Evolutionary conservation across 2,888 invertebrate genomes (phyloP).

Genomic region (Drosophila rellima): DNA sequence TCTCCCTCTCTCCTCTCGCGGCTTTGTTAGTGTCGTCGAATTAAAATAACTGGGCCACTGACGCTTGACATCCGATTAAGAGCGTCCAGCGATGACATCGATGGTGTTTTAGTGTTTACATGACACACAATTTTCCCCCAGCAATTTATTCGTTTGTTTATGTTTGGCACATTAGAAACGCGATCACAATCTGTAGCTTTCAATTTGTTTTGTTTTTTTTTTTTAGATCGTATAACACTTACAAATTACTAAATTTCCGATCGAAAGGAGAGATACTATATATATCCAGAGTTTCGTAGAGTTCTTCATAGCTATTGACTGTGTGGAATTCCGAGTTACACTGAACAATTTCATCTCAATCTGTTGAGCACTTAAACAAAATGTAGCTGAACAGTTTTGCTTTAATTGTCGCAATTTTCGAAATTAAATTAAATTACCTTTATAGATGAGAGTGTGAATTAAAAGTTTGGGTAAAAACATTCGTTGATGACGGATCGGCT

Average conservation of each 20-base stretch:
- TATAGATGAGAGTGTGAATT: slow-evolving; percentile 16
- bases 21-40: slow-evolving; percentile 62
- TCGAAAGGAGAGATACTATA: neutral
- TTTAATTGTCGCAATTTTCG: slow-evolving; percentile 55
- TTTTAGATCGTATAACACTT: slow-evolving; percentile 21
- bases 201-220: slow-evolving; percentile 11
- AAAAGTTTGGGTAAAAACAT: slow-evolving; percentile 22
- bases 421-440: slow-evolving; percentile 54
- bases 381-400: slow-evolving; percentile 3
- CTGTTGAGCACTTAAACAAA: slow-evolving; percentile 28
- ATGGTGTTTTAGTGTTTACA: slow-evolving; percentile 49
- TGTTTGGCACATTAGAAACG: slow-evolving; percentile 44
- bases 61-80: slow-evolving; percentile 64
- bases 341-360: slow-evolving; percentile 26
- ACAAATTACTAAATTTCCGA: slow-evolving; percentile 21
- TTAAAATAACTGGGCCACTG: slow-evolving; percentile 81
- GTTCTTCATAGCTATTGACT: slow-evolving; percentile 10
- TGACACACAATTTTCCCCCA: slow-evolving; percentile 34
- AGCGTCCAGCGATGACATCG: slow-evolving; percentile 13
- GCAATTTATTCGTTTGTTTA: slow-evolving; percentile 48
- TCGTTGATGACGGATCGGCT: slow-evolving; percentile 24
- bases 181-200: slow-evolving; percentile 42
- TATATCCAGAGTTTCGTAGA: slow-evolving; percentile 8
- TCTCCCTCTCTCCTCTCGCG: neutral
- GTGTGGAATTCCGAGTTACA: slow-evolving; percentile 23